phyloP scores from a whole-genome alignment of 30 jellyfish, hydroid and myxozoan species.

The Chironex yamaguchii region DNA sequence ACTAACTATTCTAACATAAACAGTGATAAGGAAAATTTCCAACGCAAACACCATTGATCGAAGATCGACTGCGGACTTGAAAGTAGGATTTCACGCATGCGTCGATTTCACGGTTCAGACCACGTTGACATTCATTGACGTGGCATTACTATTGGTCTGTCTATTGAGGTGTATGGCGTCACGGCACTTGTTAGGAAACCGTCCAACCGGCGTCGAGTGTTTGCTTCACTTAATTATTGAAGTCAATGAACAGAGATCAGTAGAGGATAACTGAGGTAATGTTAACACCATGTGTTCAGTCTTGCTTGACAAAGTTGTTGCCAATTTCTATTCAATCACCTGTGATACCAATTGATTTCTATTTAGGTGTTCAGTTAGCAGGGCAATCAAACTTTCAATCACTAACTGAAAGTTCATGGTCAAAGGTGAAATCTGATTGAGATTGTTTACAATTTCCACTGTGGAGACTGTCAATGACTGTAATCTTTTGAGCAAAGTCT shows the following conservation, averaged over 20 bases:
- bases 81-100: constrained; percentile 78
- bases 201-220: constrained; percentile 62
- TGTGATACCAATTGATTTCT: neutral
- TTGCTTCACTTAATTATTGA: constrained; percentile 36
- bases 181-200: constrained; percentile 70
- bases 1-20: neutral
- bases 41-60: neutral
- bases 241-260: constrained; percentile 72
- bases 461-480: neutral
- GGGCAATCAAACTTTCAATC: neutral
- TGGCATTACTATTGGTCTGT: constrained; percentile 90
- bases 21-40: neutral
- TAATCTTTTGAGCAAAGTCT: neutral
- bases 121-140: constrained; percentile 78
- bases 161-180: constrained; percentile 90
- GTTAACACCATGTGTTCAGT: constrained; percentile 60
- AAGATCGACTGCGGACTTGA: neutral
- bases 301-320: neutral
- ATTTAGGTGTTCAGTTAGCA: neutral
- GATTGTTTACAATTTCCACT: neutral
- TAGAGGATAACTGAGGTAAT: constrained; percentile 84
- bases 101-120: constrained; percentile 53
- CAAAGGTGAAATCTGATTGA: neutral
- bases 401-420: neutral
- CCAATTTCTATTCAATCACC: neutral